Conservation (phyloP, 1,140 invertebrate species). For the Caerostris extrusa region DNA sequence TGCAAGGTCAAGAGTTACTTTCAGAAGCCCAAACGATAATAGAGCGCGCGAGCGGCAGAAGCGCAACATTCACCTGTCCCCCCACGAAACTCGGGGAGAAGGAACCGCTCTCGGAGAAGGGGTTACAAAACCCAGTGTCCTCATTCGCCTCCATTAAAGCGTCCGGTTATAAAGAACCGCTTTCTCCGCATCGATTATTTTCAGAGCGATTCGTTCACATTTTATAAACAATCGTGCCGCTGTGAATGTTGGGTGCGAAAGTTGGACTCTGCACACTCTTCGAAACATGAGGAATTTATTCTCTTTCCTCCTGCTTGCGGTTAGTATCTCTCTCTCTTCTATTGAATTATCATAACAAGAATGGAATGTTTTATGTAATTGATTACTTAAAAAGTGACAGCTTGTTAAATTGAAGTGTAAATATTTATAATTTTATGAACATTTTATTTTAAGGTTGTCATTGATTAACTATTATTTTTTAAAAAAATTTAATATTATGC, state of each 20-base stretch:
- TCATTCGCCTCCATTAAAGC: conserved; percentile 48
- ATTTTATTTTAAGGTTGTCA: too few relatives aligned
- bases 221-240: conserved; percentile 27
- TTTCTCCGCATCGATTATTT: conserved; percentile 12
- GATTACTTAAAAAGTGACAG: too few relatives aligned
- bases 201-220: conserved; percentile 1
- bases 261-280: background rate
- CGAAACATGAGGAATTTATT: conserved; percentile 25
- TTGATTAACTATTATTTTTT: too few relatives aligned
- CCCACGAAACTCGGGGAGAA: background rate
- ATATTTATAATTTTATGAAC: too few relatives aligned
- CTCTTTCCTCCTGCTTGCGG: conserved; percentile 8
- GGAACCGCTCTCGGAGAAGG: background rate
- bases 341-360: too few relatives aligned
- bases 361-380: too few relatives aligned
- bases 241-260: conserved; percentile 49
- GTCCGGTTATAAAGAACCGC: conserved; percentile 47
- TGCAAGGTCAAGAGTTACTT: background rate
- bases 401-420: too few relatives aligned
- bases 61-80: background rate
- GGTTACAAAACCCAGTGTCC: conserved; percentile 50
- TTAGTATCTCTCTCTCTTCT: background rate
- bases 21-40: conserved; percentile 13
- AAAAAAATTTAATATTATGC: too few relatives aligned
- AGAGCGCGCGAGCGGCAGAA: background rate